These are phyloP conservation scores for Sesamia nonagrioides DNA, from an alignment of 1,140 invertebrate species.

Conservation along the genomic window DNA sequence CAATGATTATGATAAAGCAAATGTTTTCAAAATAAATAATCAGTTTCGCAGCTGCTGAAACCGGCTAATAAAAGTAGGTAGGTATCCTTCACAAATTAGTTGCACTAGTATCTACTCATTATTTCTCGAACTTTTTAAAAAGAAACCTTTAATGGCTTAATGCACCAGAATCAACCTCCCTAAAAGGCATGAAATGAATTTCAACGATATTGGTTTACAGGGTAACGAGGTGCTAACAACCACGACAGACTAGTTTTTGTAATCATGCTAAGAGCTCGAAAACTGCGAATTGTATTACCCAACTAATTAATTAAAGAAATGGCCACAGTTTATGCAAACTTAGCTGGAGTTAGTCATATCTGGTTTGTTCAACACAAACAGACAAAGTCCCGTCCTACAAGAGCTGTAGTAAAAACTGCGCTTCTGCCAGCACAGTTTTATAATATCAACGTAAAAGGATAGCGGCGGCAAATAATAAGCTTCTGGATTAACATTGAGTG, in stretches of 20 bases:
- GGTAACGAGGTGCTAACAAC: constrained; percentile 22
- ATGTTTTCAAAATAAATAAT: no score
- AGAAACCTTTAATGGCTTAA: constrained; percentile 3
- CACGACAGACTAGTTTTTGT: constrained; percentile 43
- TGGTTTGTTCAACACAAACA: constrained; percentile 14
- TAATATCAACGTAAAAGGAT: neutral
- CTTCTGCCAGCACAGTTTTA: neutral
- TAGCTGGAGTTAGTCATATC: constrained; percentile 18
- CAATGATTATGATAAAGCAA: no score
- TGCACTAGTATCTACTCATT: neutral
- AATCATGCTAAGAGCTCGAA: constrained; percentile 50
- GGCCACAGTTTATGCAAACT: neutral
- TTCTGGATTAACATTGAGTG: neutral
- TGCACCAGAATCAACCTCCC: constrained; percentile 16
- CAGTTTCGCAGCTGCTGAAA: neutral
- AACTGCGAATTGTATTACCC: constrained; percentile 46
- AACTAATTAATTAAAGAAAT: constrained; percentile 48
- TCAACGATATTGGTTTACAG: constrained; percentile 18
- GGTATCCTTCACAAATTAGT: neutral
- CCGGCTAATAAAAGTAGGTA: neutral
- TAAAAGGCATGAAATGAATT: constrained; percentile 41
- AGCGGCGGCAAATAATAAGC: neutral
- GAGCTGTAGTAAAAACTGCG: neutral
- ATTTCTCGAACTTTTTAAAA: neutral
- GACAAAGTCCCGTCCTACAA: neutral